Conservation (phyloP, 2,888 invertebrate genomes). For the Limenitis camilla region DNA sequence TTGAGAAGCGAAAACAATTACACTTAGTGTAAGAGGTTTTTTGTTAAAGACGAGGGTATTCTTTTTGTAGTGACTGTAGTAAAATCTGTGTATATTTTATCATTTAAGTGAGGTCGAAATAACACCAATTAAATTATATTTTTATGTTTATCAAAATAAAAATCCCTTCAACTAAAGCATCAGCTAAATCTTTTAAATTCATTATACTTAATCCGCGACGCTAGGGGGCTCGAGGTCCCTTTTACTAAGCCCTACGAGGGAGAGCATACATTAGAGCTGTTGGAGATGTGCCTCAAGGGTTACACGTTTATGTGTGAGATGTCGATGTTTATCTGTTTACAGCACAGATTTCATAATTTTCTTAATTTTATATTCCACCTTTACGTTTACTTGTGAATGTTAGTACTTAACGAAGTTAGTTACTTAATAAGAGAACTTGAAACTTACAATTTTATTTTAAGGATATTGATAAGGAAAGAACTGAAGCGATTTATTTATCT, state of each 20-base stretch:
- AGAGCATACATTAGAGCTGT: constrained; percentile 32
- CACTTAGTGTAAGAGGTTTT: constrained; percentile 2
- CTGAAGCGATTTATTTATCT: too few species aligned
- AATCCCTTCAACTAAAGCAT: constrained; percentile 19
- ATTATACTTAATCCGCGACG: constrained; percentile 38
- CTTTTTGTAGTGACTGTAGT: background rate
- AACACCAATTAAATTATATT: too few species aligned
- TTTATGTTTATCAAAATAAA: too few species aligned
- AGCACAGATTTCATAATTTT: background rate
- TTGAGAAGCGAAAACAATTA: constrained; percentile 11
- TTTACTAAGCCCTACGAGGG: constrained; percentile 29
- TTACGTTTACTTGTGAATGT: background rate
- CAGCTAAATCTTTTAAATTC: constrained; percentile 36
- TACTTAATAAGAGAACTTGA: too few species aligned
- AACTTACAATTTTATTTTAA: too few species aligned
- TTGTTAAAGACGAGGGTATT: background rate
- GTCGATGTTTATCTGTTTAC: constrained; percentile 12
- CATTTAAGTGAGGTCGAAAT: too few species aligned
- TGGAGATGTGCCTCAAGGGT: constrained; percentile 21
- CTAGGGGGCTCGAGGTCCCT: constrained; percentile 44
- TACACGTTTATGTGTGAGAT: constrained; percentile 22
- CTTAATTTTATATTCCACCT: background rate
- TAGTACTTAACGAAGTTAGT: too few species aligned
- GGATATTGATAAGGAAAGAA: too few species aligned
- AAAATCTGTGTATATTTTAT: too few species aligned